These are phyloP conservation scores for Antechinus flavipes DNA, from an alignment of 2,113 vertebrate genomes.

Conservation along the genomic window DNA sequence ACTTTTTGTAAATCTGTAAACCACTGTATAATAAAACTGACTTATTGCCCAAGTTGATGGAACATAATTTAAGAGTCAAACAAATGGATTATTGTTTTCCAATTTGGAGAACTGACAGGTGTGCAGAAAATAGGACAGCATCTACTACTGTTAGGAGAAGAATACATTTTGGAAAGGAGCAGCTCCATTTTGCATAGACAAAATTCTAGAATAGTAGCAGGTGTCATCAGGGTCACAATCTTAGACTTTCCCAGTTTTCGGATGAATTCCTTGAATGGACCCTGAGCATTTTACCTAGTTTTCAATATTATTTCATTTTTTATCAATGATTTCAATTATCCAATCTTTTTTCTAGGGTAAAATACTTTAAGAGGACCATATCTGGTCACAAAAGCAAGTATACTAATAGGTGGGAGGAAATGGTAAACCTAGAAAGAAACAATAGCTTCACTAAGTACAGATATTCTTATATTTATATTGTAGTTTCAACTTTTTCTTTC, in stretches of 20 bases:
- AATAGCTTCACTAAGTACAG: not conserved
- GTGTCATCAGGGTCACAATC: not conserved
- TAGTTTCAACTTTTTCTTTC: not conserved
- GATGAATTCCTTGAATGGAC: not conserved
- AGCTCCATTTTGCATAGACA: not conserved
- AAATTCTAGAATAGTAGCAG: not conserved
- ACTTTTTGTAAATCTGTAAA: not conserved
- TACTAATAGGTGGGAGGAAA: not conserved
- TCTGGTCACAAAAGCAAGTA: not conserved
- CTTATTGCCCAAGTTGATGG: constrained; percentile 21
- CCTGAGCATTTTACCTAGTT: not conserved
- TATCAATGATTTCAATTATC: not conserved
- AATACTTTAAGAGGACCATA: not conserved
- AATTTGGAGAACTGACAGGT: not conserved
- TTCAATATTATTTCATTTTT: not conserved
- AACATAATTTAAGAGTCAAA: constrained; percentile 16
- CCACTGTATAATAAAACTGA: not conserved
- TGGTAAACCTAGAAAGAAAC: not conserved
- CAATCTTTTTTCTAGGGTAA: not conserved
- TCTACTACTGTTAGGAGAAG: not conserved
- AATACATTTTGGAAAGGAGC: not conserved
- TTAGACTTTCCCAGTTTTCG: not conserved
- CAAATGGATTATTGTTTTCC: not conserved
- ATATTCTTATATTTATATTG: not conserved
- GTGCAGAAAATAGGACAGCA: not conserved